Percentiles rank a stretch among this genome's conserved stretches.
These are phyloP conservation scores for Podarcis raffonei DNA, from an alignment of 2,113 vertebrate species.

Conservation along the genomic window DNA sequence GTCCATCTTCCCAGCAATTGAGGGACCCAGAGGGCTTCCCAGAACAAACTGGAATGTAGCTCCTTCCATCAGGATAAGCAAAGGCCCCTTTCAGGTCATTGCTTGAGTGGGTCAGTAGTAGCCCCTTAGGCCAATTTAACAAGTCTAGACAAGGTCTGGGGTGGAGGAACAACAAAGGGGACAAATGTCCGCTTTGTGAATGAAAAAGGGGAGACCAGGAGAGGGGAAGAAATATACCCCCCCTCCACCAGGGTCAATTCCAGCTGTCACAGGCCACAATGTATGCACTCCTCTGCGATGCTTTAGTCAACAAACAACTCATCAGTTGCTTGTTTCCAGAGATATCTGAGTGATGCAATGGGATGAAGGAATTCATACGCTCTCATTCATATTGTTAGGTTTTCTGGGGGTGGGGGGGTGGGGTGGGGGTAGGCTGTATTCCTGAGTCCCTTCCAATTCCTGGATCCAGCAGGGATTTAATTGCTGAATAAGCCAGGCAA, in stretches of 20 bases:
- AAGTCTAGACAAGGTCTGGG: neutral
- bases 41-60: neutral
- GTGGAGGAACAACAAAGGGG: neutral
- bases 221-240: neutral
- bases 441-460: too few species aligned
- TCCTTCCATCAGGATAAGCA: slow-evolving; percentile 47
- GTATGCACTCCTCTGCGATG: neutral
- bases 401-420: too few species aligned
- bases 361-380: neutral
- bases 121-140: neutral
- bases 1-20: accelerated
- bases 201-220: neutral
- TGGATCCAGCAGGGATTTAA: too few species aligned
- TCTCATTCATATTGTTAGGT: neutral
- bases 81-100: slow-evolving; percentile 55
- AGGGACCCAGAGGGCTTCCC: accelerated
- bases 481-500: too few species aligned
- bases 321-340: neutral
- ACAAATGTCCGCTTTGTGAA: accelerated
- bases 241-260: neutral
- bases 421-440: too few species aligned
- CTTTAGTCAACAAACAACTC: neutral
- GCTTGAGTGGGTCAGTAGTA: slow-evolving; percentile 54
- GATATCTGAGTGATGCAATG: neutral
- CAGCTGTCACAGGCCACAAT: neutral